Evolutionary conservation across 2,888 invertebrate genomes (phyloP).

Genomic region (Leptopilina drosophilae): DNA sequence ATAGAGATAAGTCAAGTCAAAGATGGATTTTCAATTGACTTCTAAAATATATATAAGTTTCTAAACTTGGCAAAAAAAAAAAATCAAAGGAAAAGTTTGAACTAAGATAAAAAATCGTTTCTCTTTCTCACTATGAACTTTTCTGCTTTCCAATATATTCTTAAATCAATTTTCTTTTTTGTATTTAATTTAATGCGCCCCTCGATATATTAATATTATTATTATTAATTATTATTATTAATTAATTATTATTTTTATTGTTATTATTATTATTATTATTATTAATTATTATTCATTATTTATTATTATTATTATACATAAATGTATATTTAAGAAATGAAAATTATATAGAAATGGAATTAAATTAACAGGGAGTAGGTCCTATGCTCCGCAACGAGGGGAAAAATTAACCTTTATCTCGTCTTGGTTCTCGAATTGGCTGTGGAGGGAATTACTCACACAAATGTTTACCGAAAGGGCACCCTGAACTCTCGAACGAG

Average conservation of each 20-base stretch:
- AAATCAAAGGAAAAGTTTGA: background rate
- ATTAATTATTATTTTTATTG: too few relatives aligned
- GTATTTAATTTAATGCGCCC: too few relatives aligned
- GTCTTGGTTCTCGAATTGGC: slow-evolving; percentile 54
- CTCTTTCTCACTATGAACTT: too few relatives aligned
- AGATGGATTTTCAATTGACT: slow-evolving; percentile 8
- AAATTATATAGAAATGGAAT: slow-evolving; percentile 53
- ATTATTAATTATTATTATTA: too few relatives aligned
- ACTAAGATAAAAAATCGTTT: slow-evolving; percentile 5
- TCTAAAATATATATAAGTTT: background rate
- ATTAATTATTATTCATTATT: too few relatives aligned
- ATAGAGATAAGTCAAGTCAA: background rate
- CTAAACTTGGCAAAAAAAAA: background rate
- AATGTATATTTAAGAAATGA: slow-evolving; percentile 24
- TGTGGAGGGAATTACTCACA: slow-evolving; percentile 65
- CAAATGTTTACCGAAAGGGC: slow-evolving; percentile 69
- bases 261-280: too few relatives aligned
- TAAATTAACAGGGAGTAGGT: slow-evolving; percentile 52
- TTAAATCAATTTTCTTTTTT: too few relatives aligned
- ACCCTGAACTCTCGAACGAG: slow-evolving; percentile 55
- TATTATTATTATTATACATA: too few relatives aligned
- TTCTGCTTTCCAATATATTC: too few relatives aligned
- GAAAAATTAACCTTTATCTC: slow-evolving; percentile 61
- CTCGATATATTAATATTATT: too few relatives aligned
- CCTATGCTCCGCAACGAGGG: slow-evolving; percentile 51